Conservation (phyloP, 2,113 vertebrate genomes). For the Phylloscopus trochiloides region DNA sequence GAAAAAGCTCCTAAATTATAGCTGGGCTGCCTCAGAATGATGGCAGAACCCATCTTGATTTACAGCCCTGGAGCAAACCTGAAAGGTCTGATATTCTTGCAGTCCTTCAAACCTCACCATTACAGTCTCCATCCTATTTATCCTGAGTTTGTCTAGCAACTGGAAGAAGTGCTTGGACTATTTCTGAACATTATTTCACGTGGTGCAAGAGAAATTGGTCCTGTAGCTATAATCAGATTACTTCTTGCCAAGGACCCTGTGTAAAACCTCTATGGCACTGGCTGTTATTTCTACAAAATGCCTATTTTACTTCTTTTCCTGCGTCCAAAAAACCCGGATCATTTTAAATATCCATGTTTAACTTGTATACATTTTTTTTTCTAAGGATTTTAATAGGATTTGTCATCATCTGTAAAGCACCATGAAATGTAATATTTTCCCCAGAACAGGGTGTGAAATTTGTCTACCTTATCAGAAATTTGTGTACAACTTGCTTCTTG, state of each 20-base stretch:
- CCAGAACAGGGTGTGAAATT: slow-evolving; percentile 34
- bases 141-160: neutral
- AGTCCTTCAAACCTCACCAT: neutral
- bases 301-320: neutral
- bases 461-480: slow-evolving; percentile 42
- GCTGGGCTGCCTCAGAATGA: neutral
- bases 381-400: slow-evolving; percentile 18
- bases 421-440: slow-evolving; percentile 26
- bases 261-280: neutral
- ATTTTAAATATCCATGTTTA: neutral
- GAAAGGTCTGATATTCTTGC: neutral
- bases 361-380: neutral
- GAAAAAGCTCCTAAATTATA: neutral
- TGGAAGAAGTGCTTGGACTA: neutral
- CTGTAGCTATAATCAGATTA: neutral
- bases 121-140: neutral
- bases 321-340: accelerated
- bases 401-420: neutral
- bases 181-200: neutral
- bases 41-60: neutral
- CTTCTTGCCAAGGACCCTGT: neutral
- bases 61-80: neutral
- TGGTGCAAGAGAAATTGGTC: neutral
- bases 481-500: neutral
- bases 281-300: neutral